Conservation (phyloP, 1,140 invertebrate species). For the Pseudoatta argentina region DNA sequence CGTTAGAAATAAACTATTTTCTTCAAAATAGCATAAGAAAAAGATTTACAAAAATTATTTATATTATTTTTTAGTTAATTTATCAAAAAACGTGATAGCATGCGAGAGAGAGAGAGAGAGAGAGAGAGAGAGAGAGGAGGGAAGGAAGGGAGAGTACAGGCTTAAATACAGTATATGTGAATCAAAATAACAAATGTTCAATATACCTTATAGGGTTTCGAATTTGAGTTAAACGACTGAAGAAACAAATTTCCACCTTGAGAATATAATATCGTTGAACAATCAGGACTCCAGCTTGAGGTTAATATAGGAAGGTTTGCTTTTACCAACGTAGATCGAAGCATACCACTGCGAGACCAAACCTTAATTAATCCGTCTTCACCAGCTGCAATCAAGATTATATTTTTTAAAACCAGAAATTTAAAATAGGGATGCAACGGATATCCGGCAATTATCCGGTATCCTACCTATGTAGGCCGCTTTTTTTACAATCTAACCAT, state of each 20-base stretch:
- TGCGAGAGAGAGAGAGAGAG: too few relatives aligned
- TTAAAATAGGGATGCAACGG: conserved; percentile 9
- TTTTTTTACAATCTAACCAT: too few relatives aligned
- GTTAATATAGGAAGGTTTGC: conserved; percentile 93
- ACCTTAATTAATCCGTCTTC: conserved; percentile 99
- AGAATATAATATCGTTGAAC: conserved; percentile 93
- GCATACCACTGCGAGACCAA: conserved; percentile 98
- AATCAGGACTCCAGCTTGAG: conserved; percentile 95
- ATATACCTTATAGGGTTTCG: conserved; percentile 92
- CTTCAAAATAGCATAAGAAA: background rate
- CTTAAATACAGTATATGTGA: too few relatives aligned
- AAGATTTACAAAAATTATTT: background rate
- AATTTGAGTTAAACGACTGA: conserved; percentile 96
- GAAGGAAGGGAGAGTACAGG: too few relatives aligned
- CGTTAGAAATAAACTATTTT: conserved; percentile 6
- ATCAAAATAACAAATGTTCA: too few relatives aligned
- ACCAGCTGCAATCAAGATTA: conserved; percentile 89
- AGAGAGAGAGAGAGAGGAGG: too few relatives aligned
- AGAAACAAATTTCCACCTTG: conserved; percentile 94
- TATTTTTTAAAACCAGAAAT: background rate
- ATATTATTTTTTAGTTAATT: too few relatives aligned
- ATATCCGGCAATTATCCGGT: too few relatives aligned
- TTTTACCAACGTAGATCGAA: conserved; percentile 95
- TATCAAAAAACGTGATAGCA: too few relatives aligned
- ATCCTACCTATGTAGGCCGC: too few relatives aligned